phyloP scores from a whole-genome alignment of 2,888 invertebrate genomes.

The Cephus pygmeus region DNA sequence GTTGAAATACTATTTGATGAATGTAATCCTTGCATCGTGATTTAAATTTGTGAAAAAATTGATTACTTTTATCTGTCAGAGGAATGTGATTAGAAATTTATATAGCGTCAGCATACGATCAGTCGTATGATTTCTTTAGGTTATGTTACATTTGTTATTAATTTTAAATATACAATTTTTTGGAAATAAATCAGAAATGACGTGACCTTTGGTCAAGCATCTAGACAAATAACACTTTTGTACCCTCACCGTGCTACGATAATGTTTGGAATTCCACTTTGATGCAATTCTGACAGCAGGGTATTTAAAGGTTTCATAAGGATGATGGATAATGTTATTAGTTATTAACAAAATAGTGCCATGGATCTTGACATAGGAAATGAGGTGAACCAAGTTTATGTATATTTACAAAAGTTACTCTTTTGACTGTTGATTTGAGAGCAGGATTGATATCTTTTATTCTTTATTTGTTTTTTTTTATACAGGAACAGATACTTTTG shows the following conservation, averaged over 20 bases:
- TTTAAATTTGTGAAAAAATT: not conserved
- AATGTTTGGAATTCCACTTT: not conserved
- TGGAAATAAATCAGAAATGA: slow-evolving; percentile 21
- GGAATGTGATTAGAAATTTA: not conserved
- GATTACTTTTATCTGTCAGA: not conserved
- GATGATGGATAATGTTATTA: slow-evolving; percentile 19
- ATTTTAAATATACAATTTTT: slow-evolving; percentile 14
- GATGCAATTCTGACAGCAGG: not conserved
- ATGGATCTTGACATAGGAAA: slow-evolving; percentile 13
- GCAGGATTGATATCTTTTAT: not conserved
- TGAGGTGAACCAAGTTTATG: slow-evolving; percentile 29
- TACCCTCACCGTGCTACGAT: not conserved
- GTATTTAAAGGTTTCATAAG: not conserved
- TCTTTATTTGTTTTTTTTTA: not conserved
- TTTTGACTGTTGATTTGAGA: not conserved
- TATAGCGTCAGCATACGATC: not conserved
- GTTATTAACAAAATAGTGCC: slow-evolving; percentile 27
- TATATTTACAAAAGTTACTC: not conserved
- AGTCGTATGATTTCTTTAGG: slow-evolving; percentile 8
- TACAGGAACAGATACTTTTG: slow-evolving; percentile 49
- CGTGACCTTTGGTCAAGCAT: slow-evolving; percentile 31
- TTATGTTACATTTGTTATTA: slow-evolving; percentile 26
- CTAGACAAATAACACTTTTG: slow-evolving; percentile 15
- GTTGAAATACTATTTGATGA: not conserved
- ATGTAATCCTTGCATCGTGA: not conserved